These are phyloP conservation scores for Malthinus seriepunctatus DNA, from an alignment of 2,888 invertebrate genomes.

Conservation along the genomic window DNA sequence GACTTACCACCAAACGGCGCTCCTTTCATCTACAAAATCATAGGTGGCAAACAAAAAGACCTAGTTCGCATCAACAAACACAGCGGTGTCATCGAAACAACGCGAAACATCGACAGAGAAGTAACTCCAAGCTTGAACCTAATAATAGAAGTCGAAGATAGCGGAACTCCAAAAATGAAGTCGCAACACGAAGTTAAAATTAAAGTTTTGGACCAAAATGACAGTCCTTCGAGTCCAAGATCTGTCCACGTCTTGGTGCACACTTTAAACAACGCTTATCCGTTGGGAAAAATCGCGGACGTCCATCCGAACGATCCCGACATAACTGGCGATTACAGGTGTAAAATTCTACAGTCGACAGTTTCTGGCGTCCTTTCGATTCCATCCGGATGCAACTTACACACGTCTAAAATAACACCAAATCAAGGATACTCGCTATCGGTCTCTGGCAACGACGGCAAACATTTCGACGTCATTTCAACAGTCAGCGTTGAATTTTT, in stretches of 20 bases:
- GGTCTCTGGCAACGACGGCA: constrained; percentile 88
- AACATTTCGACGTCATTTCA: constrained; percentile 84
- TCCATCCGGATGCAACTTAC: constrained; percentile 77
- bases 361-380: constrained; percentile 68
- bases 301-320: constrained; percentile 93
- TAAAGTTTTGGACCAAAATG: constrained; percentile 84
- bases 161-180: constrained; percentile 80
- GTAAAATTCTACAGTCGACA: constrained; percentile 72
- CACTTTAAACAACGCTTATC: constrained; percentile 75
- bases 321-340: constrained; percentile 85
- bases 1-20: constrained; percentile 90
- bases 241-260: constrained; percentile 80
- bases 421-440: constrained; percentile 76
- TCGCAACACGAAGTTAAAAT: constrained; percentile 79
- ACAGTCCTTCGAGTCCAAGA: constrained; percentile 84
- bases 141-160: constrained; percentile 85
- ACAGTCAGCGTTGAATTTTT: constrained; percentile 83
- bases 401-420: constrained; percentile 72
- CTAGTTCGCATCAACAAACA: constrained; percentile 78
- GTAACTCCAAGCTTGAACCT: constrained; percentile 73
- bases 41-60: constrained; percentile 78
- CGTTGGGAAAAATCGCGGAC: constrained; percentile 84
- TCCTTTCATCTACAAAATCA: constrained; percentile 80
- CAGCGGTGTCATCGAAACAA: constrained; percentile 79
- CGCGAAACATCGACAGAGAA: constrained; percentile 82